Evolutionary conservation across 2,888 invertebrate genomes (phyloP).

Genomic region (Phalera bucephala): DNA sequence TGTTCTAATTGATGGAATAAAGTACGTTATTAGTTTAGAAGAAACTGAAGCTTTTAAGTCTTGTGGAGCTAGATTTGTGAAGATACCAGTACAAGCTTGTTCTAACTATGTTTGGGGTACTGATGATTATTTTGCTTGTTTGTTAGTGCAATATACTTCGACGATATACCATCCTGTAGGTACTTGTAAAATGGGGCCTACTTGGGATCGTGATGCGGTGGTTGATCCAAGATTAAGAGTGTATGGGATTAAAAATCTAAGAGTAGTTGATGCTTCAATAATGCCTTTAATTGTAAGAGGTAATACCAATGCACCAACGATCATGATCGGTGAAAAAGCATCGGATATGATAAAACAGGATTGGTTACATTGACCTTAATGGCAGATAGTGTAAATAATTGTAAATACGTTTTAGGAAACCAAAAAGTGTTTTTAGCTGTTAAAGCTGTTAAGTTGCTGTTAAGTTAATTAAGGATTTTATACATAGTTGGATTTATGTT

Average conservation of each 20-base stretch:
- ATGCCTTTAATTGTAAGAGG: slow-evolving; percentile 86
- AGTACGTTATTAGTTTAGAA: slow-evolving; percentile 82
- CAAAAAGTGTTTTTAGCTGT: slow-evolving; percentile 21
- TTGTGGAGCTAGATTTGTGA: slow-evolving; percentile 81
- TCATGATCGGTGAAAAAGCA: slow-evolving; percentile 94
- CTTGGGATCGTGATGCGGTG: slow-evolving; percentile 83
- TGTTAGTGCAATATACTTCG: slow-evolving; percentile 85
- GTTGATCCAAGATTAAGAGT: slow-evolving; percentile 85
- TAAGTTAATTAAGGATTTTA: too few species aligned
- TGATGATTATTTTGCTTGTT: slow-evolving; percentile 86
- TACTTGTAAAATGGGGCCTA: slow-evolving; percentile 88
- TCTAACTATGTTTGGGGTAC: slow-evolving; percentile 79
- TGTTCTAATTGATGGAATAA: slow-evolving; percentile 83
- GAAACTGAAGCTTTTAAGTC: slow-evolving; percentile 82
- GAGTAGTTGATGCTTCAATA: slow-evolving; percentile 87
- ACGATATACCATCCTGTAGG: slow-evolving; percentile 88
- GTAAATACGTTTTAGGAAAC: slow-evolving; percentile 16
- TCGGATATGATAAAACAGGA: slow-evolving; percentile 89
- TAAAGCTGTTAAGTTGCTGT: too few species aligned
- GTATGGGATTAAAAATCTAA: slow-evolving; percentile 83
- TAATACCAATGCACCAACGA: slow-evolving; percentile 92
- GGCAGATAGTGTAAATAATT: slow-evolving; percentile 19
- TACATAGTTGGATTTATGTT: too few species aligned
- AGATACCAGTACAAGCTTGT: slow-evolving; percentile 84
- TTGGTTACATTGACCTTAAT: slow-evolving; percentile 38